Percentiles rank a stretch among this genome's conserved stretches.
Conservation (phyloP, 2,888 invertebrate species). For the Hydrotaea cyrtoneurina region DNA sequence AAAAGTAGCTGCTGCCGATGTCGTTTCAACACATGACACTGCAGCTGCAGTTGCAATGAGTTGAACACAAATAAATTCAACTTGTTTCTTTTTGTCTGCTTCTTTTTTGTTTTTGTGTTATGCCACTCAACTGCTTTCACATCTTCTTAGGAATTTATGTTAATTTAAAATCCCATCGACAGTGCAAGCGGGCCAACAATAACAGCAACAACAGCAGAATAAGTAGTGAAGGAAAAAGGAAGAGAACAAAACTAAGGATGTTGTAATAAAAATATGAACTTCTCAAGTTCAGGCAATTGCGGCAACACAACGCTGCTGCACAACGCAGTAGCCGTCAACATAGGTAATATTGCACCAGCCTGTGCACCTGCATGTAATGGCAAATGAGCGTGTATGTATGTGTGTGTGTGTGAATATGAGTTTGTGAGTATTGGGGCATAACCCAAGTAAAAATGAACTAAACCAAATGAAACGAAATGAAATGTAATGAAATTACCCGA, state of each 20-base stretch:
- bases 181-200: neutral
- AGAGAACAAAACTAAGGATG: slow-evolving; percentile 20
- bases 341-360: neutral
- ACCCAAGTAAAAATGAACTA: slow-evolving; percentile 7
- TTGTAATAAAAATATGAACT: slow-evolving; percentile 59
- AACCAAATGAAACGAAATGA: slow-evolving; percentile 41
- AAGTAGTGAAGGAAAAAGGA: slow-evolving; percentile 31
- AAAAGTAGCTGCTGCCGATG: slow-evolving; percentile 21
- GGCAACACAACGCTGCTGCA: slow-evolving; percentile 27
- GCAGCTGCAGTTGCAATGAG: slow-evolving; percentile 39
- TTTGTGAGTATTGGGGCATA: neutral
- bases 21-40: neutral
- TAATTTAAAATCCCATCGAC: slow-evolving; percentile 62
- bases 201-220: neutral
- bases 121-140: slow-evolving; percentile 13
- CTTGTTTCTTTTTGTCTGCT: slow-evolving; percentile 38
- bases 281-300: slow-evolving; percentile 54
- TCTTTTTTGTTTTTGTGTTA: slow-evolving; percentile 31
- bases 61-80: slow-evolving; percentile 62
- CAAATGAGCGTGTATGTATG: neutral
- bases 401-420: neutral
- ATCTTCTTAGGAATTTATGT: slow-evolving; percentile 58
- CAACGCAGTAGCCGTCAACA: neutral
- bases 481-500: slow-evolving; percentile 61
- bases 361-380: slow-evolving; percentile 4